Conservation (phyloP, 2,113 vertebrate species). For the Bathybates hornii region DNA sequence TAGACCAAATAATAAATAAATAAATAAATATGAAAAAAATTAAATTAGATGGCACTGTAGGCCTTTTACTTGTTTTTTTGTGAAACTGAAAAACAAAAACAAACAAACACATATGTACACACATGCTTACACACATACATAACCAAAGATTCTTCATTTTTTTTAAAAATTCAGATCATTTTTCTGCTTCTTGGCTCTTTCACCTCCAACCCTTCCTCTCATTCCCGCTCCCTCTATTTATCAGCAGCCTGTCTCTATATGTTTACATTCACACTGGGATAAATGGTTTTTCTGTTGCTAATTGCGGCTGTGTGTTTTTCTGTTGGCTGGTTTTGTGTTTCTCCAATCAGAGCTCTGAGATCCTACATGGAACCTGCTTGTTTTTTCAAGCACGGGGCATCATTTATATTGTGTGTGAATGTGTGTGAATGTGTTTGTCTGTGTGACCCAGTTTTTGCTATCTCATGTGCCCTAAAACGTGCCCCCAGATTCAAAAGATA, state of each 20-base stretch:
- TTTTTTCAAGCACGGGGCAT: slow-evolving; percentile 40
- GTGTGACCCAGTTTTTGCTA: neutral
- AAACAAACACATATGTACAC: neutral
- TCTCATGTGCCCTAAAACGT: neutral
- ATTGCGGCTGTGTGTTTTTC: slow-evolving; percentile 45
- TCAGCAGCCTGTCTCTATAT: slow-evolving; percentile 33
- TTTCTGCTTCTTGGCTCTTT: neutral
- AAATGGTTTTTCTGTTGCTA: slow-evolving; percentile 51
- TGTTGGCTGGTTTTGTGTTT: slow-evolving; percentile 47
- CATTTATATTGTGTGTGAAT: slow-evolving; percentile 41
- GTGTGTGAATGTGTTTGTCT: neutral
- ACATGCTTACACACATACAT: neutral
- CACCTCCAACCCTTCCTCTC: neutral
- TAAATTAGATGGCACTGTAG: neutral
- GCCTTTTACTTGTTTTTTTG: neutral
- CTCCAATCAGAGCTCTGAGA: slow-evolving; percentile 56
- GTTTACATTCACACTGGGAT: slow-evolving; percentile 42
- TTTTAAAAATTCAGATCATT: neutral
- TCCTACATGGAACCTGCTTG: slow-evolving; percentile 26
- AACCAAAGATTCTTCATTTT: neutral
- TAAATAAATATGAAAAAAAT: neutral
- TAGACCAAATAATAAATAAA: neutral
- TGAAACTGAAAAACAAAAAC: neutral
- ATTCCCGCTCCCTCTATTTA: neutral
- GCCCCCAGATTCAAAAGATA: neutral